A percentile compares a stretch with the other conserved stretches of the same genome.
phyloP scores from a whole-genome alignment of 1,140 invertebrate genomes.

The Calliphora vicina region DNA sequence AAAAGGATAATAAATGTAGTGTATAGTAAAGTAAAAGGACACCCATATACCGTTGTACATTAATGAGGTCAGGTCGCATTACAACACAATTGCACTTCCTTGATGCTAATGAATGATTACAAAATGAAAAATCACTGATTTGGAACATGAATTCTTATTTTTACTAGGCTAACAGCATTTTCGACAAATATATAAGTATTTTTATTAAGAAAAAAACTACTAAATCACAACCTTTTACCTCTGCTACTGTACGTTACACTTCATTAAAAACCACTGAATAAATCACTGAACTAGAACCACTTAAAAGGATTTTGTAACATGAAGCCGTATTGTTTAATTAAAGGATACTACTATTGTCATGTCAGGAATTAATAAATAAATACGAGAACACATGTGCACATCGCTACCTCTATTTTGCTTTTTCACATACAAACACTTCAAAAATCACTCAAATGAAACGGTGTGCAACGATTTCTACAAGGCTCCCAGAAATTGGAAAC shows the following conservation, averaged over 20 bases:
- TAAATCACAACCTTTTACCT: background rate
- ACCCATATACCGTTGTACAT: too few species aligned
- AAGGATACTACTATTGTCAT: background rate
- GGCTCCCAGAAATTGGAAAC: background rate
- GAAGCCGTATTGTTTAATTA: background rate
- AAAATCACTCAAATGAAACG: background rate
- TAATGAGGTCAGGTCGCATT: too few species aligned
- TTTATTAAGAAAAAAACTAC: too few species aligned
- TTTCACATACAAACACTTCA: background rate
- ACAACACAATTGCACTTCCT: too few species aligned
- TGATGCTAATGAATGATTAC: too few species aligned
- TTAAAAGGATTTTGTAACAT: background rate
- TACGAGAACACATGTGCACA: background rate
- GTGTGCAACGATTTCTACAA: background rate
- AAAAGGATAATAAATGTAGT: background rate
- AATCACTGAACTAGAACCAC: background rate
- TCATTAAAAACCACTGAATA: background rate
- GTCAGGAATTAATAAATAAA: background rate
- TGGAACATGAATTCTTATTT: background rate
- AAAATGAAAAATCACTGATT: background rate
- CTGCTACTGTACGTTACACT: background rate
- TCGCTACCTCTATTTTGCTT: background rate
- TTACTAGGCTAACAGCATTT: background rate
- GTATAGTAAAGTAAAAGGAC: too few species aligned
- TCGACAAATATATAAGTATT: too few species aligned